phyloP scores from a whole-genome alignment of 2,888 invertebrate species.

The Harpalus rubripes region DNA sequence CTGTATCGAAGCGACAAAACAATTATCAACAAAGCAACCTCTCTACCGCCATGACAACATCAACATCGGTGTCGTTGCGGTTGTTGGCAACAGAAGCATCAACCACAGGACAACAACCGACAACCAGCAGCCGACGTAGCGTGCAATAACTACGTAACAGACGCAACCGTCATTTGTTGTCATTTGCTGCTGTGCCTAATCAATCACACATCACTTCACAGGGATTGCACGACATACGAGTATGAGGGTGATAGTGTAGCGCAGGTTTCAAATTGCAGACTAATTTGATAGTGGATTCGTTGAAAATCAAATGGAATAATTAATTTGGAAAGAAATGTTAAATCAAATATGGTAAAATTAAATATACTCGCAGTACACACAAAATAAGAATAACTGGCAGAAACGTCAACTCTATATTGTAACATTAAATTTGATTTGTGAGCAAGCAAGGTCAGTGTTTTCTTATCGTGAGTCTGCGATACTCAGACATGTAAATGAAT shows the following conservation, averaged over 20 bases:
- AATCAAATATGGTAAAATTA: too few relatives aligned
- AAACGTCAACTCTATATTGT: too few relatives aligned
- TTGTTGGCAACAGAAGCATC: conserved; percentile 21
- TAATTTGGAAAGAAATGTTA: neutral
- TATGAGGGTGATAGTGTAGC: neutral
- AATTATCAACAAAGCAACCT: neutral
- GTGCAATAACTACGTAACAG: conserved; percentile 20
- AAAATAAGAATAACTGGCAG: too few relatives aligned
- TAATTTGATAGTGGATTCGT: neutral
- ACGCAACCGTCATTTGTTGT: conserved; percentile 32
- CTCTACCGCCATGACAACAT: neutral
- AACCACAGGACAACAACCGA: conserved; percentile 45
- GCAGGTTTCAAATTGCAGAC: neutral
- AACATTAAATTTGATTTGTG: too few relatives aligned
- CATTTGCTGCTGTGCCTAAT: conserved; percentile 25
- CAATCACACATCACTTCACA: conserved; percentile 40
- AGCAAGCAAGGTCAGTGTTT: too few relatives aligned
- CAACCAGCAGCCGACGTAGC: conserved; percentile 31
- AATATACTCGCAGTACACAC: too few relatives aligned
- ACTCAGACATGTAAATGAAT: too few relatives aligned
- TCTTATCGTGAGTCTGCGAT: too few relatives aligned
- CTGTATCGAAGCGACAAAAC: neutral
- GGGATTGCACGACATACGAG: neutral
- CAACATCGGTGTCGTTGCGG: conserved; percentile 16
- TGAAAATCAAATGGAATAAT: neutral